Percentiles rank a stretch among this genome's conserved stretches.
Evolutionary conservation across 35 echinoderm and acorn worm genomes (phyloP).

Genomic region (Ophioderma brevispina): DNA sequence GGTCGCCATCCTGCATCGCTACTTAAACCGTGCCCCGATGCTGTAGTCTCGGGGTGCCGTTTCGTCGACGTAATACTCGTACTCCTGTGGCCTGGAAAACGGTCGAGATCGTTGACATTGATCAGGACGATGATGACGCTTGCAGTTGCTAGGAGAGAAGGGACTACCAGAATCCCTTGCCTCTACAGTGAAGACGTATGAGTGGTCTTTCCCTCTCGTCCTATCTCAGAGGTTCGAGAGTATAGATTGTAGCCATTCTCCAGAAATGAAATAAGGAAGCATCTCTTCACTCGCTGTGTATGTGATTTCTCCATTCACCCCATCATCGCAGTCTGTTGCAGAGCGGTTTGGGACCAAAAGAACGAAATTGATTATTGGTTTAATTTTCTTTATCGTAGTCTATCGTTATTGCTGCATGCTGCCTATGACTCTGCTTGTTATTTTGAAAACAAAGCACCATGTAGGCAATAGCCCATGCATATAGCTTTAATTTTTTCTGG

Average conservation of each 20-base stretch:
- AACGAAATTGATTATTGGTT: no score
- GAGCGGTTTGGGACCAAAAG: no score
- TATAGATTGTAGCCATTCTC: slow-evolving; percentile 22
- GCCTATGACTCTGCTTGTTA: no score
- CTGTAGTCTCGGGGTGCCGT: slow-evolving; percentile 58
- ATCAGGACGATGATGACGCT: slow-evolving; percentile 47
- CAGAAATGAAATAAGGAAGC: slow-evolving; percentile 56
- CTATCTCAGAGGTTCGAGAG: slow-evolving; percentile 36
- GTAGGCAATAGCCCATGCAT: no score
- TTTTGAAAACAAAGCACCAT: no score
- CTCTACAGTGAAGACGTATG: slow-evolving; percentile 18
- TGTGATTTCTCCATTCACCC: slow-evolving; percentile 43
- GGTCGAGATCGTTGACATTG: slow-evolving; percentile 62
- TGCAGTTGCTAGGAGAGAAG: slow-evolving; percentile 8
- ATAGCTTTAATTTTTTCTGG: no score
- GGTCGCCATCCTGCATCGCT: slow-evolving; percentile 82
- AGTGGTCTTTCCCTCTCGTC: slow-evolving; percentile 13
- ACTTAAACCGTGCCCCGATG: slow-evolving; percentile 86
- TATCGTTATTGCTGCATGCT: no score
- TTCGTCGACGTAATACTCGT: slow-evolving; percentile 81
- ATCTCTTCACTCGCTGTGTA: slow-evolving; percentile 52
- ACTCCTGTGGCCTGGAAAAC: slow-evolving; percentile 59
- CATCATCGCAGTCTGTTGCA: slow-evolving; percentile 68
- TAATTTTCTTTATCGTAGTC: no score
- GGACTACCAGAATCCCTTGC: slow-evolving; percentile 46